Base-by-base conservation (phyloP, 1,140 invertebrate genomes). In the Rhopalosiphum maidis region DNA sequence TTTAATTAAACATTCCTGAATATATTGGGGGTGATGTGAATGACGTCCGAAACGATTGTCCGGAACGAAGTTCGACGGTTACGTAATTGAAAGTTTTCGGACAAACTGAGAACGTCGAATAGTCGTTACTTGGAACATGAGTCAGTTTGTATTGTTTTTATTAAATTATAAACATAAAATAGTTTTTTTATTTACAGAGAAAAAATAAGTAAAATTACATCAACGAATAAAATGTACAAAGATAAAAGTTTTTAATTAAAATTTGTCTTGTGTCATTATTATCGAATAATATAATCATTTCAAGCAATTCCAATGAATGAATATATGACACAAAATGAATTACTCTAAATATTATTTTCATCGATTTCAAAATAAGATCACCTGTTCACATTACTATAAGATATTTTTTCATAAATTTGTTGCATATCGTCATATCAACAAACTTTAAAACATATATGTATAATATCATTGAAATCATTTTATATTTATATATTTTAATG, bases 1-100 rank as follows among this genome's bases (percentile, higher is more conserved):
- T 93, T 93, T 93, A 93, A 93, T 93, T 93, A 93, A 93, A 93
- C 68, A 93, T 93, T 93, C 91, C 91, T 51, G 91, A 86, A 93
- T 54, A 51, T 55, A 23, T 37, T 30, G 41, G n/a, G 90, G 46
- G 82, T 48, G 91, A 85, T 37, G 91, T 85, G 91, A 93, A 93
- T 93, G 77, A 93, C 91, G 91, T 82, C 91, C 91, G 21, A 86
- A 93, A 85, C 91, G 91, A 93, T 93, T 51, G 77, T 93, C 91
- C 82, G 82, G 82, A 85, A 51, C 82, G 91, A 51, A 93, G 91
- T 93, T 93, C 91, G 91, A 93, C 91, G 91, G 77, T 93, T 85
- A 54, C 68, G 48, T 85, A 86, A 93, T 85, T 85, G 91, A 93
- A 93, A 93, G 91, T 93, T 93, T 93, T 93, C 35, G 91, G 91